Base-by-base conservation (phyloP, 2,888 invertebrate genomes). In the Acrocyrtus sp. region DNA sequence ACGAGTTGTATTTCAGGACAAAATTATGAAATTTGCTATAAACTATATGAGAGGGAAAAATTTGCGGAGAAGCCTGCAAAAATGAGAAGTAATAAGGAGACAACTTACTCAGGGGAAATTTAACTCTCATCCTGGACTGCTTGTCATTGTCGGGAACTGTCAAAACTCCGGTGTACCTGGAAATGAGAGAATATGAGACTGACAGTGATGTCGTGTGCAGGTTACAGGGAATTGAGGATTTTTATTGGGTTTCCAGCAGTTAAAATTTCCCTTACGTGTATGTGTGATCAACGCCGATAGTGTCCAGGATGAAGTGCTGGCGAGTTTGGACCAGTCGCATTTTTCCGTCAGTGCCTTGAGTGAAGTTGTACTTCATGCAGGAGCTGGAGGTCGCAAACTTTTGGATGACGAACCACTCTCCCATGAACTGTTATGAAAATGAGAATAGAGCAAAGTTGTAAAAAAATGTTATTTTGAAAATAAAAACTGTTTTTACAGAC, bases 331-430 rank as follows among this genome's bases (percentile, higher is more conserved):
- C 89, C 72, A 93, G 83, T 76, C 88, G 84, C 82, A 91, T 92
- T 80, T 88, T 87, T 15, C 89, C 89, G 1, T 88, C 87, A 0
- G 89, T 88, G 1, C 67, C 80, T 77, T 85, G 86, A 0, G 90
- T 91, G 85, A 92, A 91, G 85, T 93, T 92, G 84, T 93, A 92
- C 1, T 89, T 89, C 81, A 93, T 88, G 84, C 93, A 94, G 81
- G 89, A 88, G 65, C 92, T 92, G 0, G 90, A 91, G 6, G 93
- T 93, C 6, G 92, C 90, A 1, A 93, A 93, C 85, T 93, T 93
- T 84, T 93, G 91, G 43, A 93, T 88, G 15, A 79, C 80, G 53
- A 68, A 92, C 93, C 93, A 94, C 17, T 90, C 84, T 0, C 93
- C 93, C 69, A 93, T 84, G 84, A 93, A 87, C 93, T 93, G 84